Evolutionary conservation across 2,113 vertebrate species (phyloP).

Genomic region (Mohoua ochrocephala): DNA sequence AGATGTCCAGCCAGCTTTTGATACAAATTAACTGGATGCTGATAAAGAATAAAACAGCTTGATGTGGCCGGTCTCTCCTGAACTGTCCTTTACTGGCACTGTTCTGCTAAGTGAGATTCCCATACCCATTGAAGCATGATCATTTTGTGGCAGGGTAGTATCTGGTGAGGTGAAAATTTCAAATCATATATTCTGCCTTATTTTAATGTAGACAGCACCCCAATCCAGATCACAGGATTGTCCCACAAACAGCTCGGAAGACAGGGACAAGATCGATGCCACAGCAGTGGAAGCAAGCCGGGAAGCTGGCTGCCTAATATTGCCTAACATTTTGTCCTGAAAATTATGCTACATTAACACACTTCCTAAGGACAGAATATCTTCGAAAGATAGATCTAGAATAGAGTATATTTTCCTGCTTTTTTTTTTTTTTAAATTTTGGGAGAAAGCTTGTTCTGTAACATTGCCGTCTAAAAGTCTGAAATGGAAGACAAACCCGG

Average conservation of each 20-base stretch:
- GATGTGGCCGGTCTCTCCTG: neutral
- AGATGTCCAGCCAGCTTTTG: neutral
- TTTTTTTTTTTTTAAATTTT: neutral
- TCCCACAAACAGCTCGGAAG: neutral
- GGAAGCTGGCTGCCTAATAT: neutral
- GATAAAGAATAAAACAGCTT: neutral
- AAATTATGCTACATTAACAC: neutral
- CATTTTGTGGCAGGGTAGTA: neutral
- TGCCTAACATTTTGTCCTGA: neutral
- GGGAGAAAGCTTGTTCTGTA: neutral
- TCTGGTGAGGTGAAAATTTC: neutral
- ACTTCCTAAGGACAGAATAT: neutral
- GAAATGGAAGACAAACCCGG: neutral
- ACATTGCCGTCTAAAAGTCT: neutral
- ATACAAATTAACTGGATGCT: neutral
- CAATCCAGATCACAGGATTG: neutral
- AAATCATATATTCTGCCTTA: neutral
- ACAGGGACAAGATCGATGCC: neutral
- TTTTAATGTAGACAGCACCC: neutral
- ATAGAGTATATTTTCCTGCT: neutral
- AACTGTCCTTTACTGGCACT: neutral
- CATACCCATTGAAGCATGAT: accelerated
- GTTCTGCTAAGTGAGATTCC: neutral
- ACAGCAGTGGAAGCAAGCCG: neutral
- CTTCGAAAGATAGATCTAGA: neutral